phyloP scores from a whole-genome alignment of 2,888 invertebrate species.

The Liopterus haemorrhoidalis region DNA sequence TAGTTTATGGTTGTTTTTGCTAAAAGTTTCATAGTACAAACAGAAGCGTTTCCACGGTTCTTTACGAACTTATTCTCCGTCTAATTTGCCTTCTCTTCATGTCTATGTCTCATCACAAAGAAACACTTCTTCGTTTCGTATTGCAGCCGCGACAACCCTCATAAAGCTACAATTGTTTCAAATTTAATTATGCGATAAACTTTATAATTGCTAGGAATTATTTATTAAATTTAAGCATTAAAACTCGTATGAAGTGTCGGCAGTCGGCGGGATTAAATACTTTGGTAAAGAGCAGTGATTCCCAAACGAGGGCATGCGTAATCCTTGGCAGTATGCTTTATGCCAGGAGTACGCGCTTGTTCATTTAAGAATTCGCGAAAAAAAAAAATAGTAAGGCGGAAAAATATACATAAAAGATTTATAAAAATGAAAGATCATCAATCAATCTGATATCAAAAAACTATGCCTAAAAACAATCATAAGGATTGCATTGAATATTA shows the following conservation, averaged over 20 bases:
- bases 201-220: constrained; percentile 22
- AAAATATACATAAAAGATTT: no score
- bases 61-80: constrained; percentile 22
- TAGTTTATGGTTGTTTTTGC: constrained; percentile 23
- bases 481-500: no score
- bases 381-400: no score
- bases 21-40: constrained; percentile 22
- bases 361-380: no score
- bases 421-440: no score
- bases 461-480: no score
- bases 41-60: constrained; percentile 18
- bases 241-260: no score
- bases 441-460: no score
- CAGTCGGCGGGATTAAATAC: no score
- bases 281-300: no score
- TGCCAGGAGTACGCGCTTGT: no score
- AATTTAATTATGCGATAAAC: constrained; percentile 24
- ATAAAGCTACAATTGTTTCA: constrained; percentile 22
- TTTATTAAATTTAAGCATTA: constrained; percentile 23
- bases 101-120: constrained; percentile 1
- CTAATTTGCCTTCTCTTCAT: constrained; percentile 20
- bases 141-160: constrained; percentile 13
- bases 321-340: no score
- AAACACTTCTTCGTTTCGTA: neutral
- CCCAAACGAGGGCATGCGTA: neutral